A percentile compares a stretch with the other conserved stretches of the same genome.
Conservation (phyloP, 2,113 vertebrate genomes). For the Hemiprocne comata region DNA sequence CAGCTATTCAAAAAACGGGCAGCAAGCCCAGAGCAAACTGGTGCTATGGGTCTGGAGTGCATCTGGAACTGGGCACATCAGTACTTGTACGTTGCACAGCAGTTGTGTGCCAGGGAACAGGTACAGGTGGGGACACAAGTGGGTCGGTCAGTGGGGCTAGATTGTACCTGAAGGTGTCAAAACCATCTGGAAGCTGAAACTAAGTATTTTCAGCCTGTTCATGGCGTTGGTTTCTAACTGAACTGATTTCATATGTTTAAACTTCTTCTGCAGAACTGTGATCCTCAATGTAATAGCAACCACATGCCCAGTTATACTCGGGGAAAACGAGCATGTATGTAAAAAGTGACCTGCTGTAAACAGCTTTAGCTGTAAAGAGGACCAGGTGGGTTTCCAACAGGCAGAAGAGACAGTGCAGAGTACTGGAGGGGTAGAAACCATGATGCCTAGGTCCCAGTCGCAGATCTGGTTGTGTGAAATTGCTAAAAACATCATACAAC, state of each 20-base stretch:
- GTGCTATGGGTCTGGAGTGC: neutral
- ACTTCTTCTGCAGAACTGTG: neutral
- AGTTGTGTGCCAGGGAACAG: neutral
- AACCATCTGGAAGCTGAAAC: neutral
- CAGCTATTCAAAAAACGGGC: neutral
- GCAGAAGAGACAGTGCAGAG: neutral
- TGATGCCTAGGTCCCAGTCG: neutral
- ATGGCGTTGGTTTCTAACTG: neutral
- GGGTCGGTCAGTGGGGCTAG: neutral
- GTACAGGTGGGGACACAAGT: neutral
- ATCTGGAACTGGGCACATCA: neutral
- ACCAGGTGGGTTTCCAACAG: neutral
- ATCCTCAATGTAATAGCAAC: neutral
- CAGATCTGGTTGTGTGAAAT: neutral
- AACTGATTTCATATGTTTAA: neutral
- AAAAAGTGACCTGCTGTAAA: neutral
- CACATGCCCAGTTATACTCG: fast-evolving
- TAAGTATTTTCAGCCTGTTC: neutral
- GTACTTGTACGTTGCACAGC: fast-evolving
- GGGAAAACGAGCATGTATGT: neutral
- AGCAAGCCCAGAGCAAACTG: neutral
- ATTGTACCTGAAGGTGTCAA: neutral
- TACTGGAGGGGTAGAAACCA: neutral
- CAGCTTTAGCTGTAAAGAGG: neutral
- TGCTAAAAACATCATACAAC: neutral